These are phyloP conservation scores for Pristionchus mayeri DNA, from an alignment of 2,888 invertebrate species.

Conservation along the genomic window DNA sequence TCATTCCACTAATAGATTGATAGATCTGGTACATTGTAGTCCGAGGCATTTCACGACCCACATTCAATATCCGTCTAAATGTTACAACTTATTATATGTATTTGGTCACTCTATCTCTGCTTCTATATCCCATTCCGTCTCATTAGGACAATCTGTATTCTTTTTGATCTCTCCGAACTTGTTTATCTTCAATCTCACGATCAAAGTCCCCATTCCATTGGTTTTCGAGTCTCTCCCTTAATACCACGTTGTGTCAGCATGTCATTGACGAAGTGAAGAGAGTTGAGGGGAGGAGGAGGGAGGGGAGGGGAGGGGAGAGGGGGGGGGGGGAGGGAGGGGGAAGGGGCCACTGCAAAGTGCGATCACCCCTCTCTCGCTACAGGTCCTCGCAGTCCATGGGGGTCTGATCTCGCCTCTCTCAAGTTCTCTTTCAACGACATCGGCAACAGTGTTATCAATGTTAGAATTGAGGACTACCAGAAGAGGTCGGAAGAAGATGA, in stretches of 20 bases:
- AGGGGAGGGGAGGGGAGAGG: neutral
- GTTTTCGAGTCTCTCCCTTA: neutral
- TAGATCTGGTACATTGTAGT: too few species aligned
- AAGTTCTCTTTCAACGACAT: slow-evolving; percentile 56
- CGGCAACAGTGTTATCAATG: slow-evolving; percentile 61
- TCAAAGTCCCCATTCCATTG: neutral
- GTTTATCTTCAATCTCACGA: neutral
- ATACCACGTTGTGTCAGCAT: slow-evolving; percentile 22
- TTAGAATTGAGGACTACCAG: slow-evolving; percentile 56
- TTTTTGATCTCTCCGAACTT: slow-evolving; percentile 2
- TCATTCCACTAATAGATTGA: too few species aligned
- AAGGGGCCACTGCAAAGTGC: neutral
- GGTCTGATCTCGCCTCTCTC: slow-evolving; percentile 57
- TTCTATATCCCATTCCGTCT: too few species aligned
- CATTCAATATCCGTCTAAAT: too few species aligned
- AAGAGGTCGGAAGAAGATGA: neutral
- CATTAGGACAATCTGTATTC: neutral
- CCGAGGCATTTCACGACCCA: too few species aligned
- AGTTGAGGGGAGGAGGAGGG: too few species aligned
- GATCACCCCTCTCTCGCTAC: neutral
- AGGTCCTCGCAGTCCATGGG: slow-evolving; percentile 65
- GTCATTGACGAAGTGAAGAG: too few species aligned
- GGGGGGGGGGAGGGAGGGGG: neutral
- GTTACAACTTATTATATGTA: too few species aligned
- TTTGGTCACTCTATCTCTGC: too few species aligned